A percentile compares a stretch with the other conserved stretches of the same genome.
phyloP scores from a whole-genome alignment of 2,113 vertebrate genomes.

The Varanus salvator region DNA sequence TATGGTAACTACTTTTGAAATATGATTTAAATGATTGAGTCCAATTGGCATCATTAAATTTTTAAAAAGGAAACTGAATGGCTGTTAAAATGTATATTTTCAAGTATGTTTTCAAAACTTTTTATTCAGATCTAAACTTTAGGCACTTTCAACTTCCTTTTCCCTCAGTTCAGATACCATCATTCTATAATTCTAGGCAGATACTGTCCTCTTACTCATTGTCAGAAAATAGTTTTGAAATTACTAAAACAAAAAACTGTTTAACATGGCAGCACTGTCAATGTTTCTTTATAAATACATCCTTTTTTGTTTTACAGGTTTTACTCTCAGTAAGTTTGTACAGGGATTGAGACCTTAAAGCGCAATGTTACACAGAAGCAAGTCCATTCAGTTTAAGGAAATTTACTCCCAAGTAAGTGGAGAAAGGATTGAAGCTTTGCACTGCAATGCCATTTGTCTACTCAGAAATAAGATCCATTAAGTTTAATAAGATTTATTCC shows the following conservation, averaged over 20 bases:
- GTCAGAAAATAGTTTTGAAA: background rate
- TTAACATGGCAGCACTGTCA: background rate
- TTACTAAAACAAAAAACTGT: conserved; percentile 43
- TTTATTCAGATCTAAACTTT: background rate
- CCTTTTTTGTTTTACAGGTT: background rate
- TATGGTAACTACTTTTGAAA: background rate
- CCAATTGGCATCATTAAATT: background rate
- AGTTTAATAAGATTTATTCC: too few relatives aligned
- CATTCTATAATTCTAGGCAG: conserved; percentile 19
- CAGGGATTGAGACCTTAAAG: background rate
- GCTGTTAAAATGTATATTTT: conserved; percentile 33
- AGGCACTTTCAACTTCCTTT: conserved; percentile 31
- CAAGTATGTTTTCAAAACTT: conserved; percentile 26
- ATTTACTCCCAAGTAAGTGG: too few relatives aligned
- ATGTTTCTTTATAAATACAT: background rate
- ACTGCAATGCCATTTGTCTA: too few relatives aligned
- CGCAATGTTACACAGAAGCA: background rate
- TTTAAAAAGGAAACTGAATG: background rate
- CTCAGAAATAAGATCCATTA: too few relatives aligned
- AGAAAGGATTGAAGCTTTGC: too few relatives aligned
- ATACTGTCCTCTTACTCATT: conserved; percentile 51
- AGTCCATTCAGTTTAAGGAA: too few relatives aligned
- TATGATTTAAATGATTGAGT: background rate
- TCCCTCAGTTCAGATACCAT: conserved; percentile 23
- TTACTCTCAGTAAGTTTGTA: background rate